Base-by-base conservation (phyloP, 2,113 vertebrate genomes). In the Calonectris borealis region DNA sequence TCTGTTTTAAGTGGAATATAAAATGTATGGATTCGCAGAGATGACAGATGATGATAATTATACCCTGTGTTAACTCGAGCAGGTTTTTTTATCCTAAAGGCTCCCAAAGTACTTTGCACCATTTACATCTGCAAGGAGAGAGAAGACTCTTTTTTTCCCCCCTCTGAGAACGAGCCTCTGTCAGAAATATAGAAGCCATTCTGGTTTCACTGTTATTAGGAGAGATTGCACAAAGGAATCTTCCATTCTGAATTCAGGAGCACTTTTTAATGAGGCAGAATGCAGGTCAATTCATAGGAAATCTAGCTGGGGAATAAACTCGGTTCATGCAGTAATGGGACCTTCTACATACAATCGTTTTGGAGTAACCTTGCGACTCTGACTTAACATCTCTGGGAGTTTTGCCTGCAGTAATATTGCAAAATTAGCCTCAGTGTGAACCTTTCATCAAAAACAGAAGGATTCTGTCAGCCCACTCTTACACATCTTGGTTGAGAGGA, bases 21-120 rank as follows among this genome's bases (percentile, higher is more conserved):
- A 95, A 97, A 97, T 93, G 84, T 94, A 95, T 94, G 82, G 89
- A 96, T 96, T 96, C 5, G 4, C 54, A 73, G 82, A 92, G 91
- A 88, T 93, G 82, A 77, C 78, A 91, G 91, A 94, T 95, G 81
- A 97, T 97, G 66, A 94, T 96, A 96, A 97, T 97, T 97, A 95
- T 78, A 96, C 75, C 78, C 87, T 88, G 51, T 90, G 84, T 95
- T 94, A 96, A 95, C 60, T 90, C 3, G 7, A 83, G 78, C 49
- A 52, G 34, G 20, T 24, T 73, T 72, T 88, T 88, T 84, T n/a
- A 70, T 94, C 86, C 66, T 86, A 79, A 87, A 94, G 69, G 46
- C 51, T 91, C 54, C 75, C 66, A 27, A 95, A 93, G 89, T 91
- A 91, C 32, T 97, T 93, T 73, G 75, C 62, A 83, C 75, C 55